Evolutionary conservation across 1,140 invertebrate genomes (phyloP), one percentile per base, ranked within the genome.

Genomic region (Acyrthosiphon pisum): DNA sequence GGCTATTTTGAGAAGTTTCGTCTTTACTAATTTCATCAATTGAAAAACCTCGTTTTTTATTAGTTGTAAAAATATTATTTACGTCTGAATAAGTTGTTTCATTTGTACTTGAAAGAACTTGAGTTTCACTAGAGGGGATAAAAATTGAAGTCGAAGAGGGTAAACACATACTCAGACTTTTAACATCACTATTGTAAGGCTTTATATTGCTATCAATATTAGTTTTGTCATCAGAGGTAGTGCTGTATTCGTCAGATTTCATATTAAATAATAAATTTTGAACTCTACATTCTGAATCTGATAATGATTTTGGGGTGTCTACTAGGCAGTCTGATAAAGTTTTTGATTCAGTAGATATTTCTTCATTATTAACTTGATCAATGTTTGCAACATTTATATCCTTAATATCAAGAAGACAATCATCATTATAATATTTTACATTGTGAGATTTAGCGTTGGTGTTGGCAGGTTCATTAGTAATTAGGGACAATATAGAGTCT

Each of bases 1-100:
- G 91, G 11, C 41, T 37, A 92, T 50, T 81, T 83, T 93, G 81
- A 84, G 91, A 93, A 22, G 37, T 53, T 93, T 93, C 48, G 14
- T 93, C 91, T 30, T 84, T 93, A 83, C 56, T 53, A 50, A 83
- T 93, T 83, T 93, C 91, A 56, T 53, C 91, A 56, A 84, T 86
- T 84, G 81, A 83, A 86, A 93, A 93, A 6, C 91, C 48, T 37
- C 44, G 30, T 86, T 83, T 93, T 93, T 93, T 93, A 30, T n/a
- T 48, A 41, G 7, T 48, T 14, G n/a, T 23, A 35, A 35, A 91
- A 50, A 26, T 41, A 84, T 41, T 93, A 41, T 93, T 93, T 86
- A 93, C 0, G 44, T 56, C 48, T 26, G 35, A 83, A 86, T 93
- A 93, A 23, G 2, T n/a, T 41, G 91, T 18, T 84, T 86, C 91